Evolutionary conservation across 1,140 invertebrate genomes (phyloP).

Genomic region (Psilanteris sp.): DNA sequence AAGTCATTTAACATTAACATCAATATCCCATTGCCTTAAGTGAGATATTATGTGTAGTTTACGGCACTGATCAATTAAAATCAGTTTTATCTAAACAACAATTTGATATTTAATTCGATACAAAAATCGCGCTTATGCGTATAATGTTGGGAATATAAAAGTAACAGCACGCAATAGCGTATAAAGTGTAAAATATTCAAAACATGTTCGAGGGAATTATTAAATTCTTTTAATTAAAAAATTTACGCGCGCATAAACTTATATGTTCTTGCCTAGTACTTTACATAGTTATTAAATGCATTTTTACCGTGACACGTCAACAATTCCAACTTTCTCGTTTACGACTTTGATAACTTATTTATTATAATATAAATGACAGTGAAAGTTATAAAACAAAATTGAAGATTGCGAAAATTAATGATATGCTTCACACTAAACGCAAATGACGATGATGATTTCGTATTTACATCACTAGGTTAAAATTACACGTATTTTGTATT

Average conservation of each 20-base stretch:
- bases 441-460: constrained; percentile 18
- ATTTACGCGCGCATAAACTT: too few relatives aligned
- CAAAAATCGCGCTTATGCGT: too few relatives aligned
- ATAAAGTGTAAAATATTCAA: too few relatives aligned
- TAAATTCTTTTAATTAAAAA: too few relatives aligned
- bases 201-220: too few relatives aligned
- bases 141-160: too few relatives aligned
- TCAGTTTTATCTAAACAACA: not conserved
- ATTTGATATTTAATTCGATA: not conserved
- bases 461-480: constrained; percentile 6
- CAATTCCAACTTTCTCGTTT: constrained; percentile 32
- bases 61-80: not conserved
- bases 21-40: constrained; percentile 8
- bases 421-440: constrained; percentile 9
- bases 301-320: not conserved
- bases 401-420: constrained; percentile 18
- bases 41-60: constrained; percentile 15
- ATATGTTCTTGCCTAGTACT: constrained; percentile 2
- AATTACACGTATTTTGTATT: constrained; percentile 27
- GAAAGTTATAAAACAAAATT: constrained; percentile 40
- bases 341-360: constrained; percentile 39
- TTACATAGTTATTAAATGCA: constrained; percentile 15
- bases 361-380: constrained; percentile 42
- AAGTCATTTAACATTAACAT: constrained; percentile 26
- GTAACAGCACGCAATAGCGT: too few relatives aligned